These are phyloP conservation scores for Ageneiosus marmoratus DNA, from an alignment of 2,113 vertebrate species.

Conservation along the genomic window DNA sequence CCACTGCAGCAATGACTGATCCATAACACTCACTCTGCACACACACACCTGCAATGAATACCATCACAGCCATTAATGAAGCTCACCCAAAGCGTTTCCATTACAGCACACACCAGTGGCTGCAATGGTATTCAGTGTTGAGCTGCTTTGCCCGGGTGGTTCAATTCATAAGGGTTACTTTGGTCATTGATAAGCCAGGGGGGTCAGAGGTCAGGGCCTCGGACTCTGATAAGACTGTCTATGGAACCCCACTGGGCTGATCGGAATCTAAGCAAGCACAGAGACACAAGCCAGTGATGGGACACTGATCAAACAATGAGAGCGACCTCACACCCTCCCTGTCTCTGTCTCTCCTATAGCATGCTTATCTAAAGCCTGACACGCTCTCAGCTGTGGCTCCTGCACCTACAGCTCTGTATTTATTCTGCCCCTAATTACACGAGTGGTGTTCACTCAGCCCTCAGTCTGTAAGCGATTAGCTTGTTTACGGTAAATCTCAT, in stretches of 20 bases:
- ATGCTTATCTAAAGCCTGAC: constrained; percentile 38
- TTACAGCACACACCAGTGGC: background rate
- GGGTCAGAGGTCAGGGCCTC: constrained; percentile 58
- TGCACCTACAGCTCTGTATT: constrained; percentile 21
- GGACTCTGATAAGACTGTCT: constrained; percentile 63
- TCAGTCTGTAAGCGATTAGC: constrained; percentile 40
- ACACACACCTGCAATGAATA: background rate
- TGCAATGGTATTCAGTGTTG: constrained; percentile 35
- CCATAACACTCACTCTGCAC: background rate
- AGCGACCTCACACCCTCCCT: constrained; percentile 36
- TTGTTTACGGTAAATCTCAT: constrained; percentile 53
- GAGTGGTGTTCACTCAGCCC: constrained; percentile 27
- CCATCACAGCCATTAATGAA: background rate
- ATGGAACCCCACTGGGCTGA: constrained; percentile 46
- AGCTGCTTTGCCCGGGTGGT: background rate
- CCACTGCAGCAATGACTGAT: background rate
- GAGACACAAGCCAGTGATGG: constrained; percentile 41
- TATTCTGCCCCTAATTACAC: constrained; percentile 44
- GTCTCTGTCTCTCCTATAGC: constrained; percentile 26
- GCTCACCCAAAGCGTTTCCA: background rate
- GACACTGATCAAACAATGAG: constrained; percentile 63
- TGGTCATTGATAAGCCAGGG: constrained; percentile 66
- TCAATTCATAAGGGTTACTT: constrained; percentile 42
- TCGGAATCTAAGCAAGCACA: constrained; percentile 43
- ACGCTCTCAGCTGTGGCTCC: constrained; percentile 30